Conservation (phyloP, 2,888 invertebrate species). For the Entomobrya multifasciata region DNA sequence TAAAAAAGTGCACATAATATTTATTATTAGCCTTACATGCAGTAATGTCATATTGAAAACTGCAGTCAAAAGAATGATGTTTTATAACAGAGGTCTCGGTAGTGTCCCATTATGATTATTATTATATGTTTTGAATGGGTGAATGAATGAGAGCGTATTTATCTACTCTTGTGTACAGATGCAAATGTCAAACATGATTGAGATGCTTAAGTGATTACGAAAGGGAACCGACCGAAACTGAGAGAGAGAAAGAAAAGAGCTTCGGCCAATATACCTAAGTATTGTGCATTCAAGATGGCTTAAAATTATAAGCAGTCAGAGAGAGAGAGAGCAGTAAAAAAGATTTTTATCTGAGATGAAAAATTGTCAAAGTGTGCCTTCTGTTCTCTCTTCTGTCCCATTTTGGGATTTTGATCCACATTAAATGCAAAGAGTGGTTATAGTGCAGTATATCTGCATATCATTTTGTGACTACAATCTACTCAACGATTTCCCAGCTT, state of each 20-base stretch:
- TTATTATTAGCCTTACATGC: conserved; percentile 70
- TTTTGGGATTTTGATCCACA: conserved; percentile 69
- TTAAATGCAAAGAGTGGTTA: conserved; percentile 44
- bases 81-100: conserved; percentile 45
- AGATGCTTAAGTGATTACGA: conserved; percentile 77
- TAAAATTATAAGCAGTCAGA: conserved; percentile 54
- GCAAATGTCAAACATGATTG: conserved; percentile 79
- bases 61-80: conserved; percentile 25
- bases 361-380: conserved; percentile 79
- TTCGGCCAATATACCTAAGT: conserved; percentile 41
- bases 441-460: too few relatives aligned
- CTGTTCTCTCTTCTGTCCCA: conserved; percentile 73
- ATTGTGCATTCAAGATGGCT: conserved; percentile 68
- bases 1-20: conserved; percentile 34
- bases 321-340: conserved; percentile 59
- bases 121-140: conserved; percentile 65
- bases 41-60: conserved; percentile 50
- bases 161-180: conserved; percentile 74
- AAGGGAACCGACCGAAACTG: conserved; percentile 74
- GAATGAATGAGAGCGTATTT: conserved; percentile 70
- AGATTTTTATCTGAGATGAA: conserved; percentile 78
- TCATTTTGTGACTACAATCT: neutral
- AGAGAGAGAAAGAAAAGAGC: conserved; percentile 34
- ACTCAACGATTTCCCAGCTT: too few relatives aligned
- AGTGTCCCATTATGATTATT: conserved; percentile 63